These are phyloP conservation scores for Acanthococcus lagerstroemiae DNA, from an alignment of 2,888 invertebrate genomes.

Conservation along the genomic window DNA sequence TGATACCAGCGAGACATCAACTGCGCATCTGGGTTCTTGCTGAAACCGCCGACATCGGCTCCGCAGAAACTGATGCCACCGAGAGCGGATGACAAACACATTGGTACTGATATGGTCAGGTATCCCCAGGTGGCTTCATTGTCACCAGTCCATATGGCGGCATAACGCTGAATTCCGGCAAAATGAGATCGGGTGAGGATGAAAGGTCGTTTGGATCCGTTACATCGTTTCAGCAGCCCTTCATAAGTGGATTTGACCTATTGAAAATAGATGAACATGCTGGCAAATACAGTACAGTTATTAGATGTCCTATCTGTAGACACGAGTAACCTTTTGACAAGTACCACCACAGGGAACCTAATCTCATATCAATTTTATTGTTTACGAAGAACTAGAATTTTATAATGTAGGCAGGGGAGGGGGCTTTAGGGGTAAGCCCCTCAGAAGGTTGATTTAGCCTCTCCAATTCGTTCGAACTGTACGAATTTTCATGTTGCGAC, in stretches of 20 bases:
- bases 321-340: too few species aligned
- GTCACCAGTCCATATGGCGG: constrained; percentile 97
- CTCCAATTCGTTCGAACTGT: too few species aligned
- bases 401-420: too few species aligned
- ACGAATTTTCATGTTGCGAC: too few species aligned
- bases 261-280: not conserved
- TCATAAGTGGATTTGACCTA: constrained; percentile 49
- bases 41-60: constrained; percentile 97
- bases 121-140: constrained; percentile 93
- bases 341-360: too few species aligned
- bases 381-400: too few species aligned
- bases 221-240: constrained; percentile 48
- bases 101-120: constrained; percentile 73
- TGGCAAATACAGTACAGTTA: too few species aligned
- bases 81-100: constrained; percentile 79
- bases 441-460: too few species aligned
- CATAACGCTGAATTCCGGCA: constrained; percentile 82
- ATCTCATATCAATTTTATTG: too few species aligned
- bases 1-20: constrained; percentile 92
- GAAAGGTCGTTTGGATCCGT: constrained; percentile 73
- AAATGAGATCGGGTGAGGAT: constrained; percentile 82
- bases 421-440: too few species aligned
- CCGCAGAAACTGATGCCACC: constrained; percentile 87
- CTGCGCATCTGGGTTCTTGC: constrained; percentile 87
- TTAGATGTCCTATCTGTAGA: too few species aligned